A percentile compares a stretch with the other conserved stretches of the same genome.
Conservation (phyloP, 2,888 invertebrate genomes). For the Phlogophora meticulosa region DNA sequence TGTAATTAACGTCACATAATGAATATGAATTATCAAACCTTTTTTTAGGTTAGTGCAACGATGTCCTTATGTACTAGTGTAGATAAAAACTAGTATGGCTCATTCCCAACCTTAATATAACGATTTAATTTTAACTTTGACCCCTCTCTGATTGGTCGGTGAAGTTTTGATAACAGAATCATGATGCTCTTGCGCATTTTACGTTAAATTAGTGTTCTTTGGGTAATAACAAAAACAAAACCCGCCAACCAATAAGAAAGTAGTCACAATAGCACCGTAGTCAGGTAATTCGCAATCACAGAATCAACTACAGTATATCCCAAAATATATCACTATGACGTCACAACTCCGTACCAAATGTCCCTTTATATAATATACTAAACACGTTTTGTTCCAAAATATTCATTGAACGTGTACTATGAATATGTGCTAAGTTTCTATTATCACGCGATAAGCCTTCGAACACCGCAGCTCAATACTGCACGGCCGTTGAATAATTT, state of each 20-base stretch:
- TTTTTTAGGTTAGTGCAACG: conserved; percentile 1
- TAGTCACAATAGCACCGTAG: conserved; percentile 40
- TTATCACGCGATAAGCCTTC: conserved; percentile 64
- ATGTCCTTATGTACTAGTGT: conserved; percentile 17
- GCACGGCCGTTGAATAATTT: conserved; percentile 60
- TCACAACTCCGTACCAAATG: conserved; percentile 58
- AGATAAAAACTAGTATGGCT: conserved; percentile 49
- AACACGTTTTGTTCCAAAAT: conserved; percentile 64
- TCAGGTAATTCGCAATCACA: conserved; percentile 49
- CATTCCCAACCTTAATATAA: conserved; percentile 17
- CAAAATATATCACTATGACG: conserved; percentile 63
- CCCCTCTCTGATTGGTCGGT: background rate
- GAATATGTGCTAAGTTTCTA: conserved; percentile 59
- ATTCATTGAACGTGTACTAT: conserved; percentile 57
- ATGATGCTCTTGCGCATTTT: background rate
- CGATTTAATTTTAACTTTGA: conserved; percentile 18
- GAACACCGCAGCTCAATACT: conserved; percentile 64
- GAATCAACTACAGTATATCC: conserved; percentile 52
- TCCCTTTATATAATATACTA: conserved; percentile 44
- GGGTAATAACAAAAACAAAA: background rate
- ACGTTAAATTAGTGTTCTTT: background rate
- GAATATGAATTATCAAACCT: background rate
- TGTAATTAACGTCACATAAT: background rate
- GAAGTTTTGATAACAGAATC: background rate
- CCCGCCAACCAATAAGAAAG: conserved; percentile 9